These are phyloP conservation scores for Gavia stellata DNA, from an alignment of 2,113 vertebrate genomes.

Conservation along the genomic window DNA sequence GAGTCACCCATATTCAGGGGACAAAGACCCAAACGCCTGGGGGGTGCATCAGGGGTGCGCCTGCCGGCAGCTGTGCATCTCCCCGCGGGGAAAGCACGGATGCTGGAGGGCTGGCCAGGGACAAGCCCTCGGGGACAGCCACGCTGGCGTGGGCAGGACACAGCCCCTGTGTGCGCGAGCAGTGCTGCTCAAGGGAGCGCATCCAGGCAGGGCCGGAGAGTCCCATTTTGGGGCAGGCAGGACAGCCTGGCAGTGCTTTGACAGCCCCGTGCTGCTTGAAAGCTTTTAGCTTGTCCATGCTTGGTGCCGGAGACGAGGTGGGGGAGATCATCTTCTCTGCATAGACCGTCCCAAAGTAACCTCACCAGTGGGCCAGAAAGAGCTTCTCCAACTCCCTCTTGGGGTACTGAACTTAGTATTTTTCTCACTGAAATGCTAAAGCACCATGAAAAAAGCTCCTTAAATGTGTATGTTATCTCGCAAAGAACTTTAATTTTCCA, in stretches of 20 bases:
- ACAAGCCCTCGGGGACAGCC: not conserved
- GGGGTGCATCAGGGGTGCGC: accelerated
- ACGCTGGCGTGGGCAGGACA: not conserved
- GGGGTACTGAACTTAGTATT: too few species aligned
- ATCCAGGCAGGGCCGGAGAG: not conserved
- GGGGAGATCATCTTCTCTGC: not conserved
- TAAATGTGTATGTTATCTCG: not conserved
- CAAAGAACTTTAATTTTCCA: accelerated
- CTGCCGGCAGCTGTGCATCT: not conserved
- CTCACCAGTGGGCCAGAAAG: not conserved
- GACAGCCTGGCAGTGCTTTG: too few species aligned
- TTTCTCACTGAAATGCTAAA: not conserved
- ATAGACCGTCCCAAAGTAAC: not conserved
- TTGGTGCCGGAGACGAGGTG: too few species aligned
- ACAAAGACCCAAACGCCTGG: accelerated
- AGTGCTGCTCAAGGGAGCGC: accelerated
- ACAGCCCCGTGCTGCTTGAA: not conserved
- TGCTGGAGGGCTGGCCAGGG: not conserved
- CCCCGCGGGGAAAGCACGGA: accelerated
- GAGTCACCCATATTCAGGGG: accelerated
- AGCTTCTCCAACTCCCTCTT: not conserved
- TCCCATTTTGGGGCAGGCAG: not conserved
- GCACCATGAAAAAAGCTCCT: not conserved
- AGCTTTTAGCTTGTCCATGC: too few species aligned
- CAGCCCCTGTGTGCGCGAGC: too few species aligned